These are phyloP conservation scores for Hippocampus mohnikei DNA, from an alignment of 2,113 vertebrate genomes.

Conservation along the genomic window DNA sequence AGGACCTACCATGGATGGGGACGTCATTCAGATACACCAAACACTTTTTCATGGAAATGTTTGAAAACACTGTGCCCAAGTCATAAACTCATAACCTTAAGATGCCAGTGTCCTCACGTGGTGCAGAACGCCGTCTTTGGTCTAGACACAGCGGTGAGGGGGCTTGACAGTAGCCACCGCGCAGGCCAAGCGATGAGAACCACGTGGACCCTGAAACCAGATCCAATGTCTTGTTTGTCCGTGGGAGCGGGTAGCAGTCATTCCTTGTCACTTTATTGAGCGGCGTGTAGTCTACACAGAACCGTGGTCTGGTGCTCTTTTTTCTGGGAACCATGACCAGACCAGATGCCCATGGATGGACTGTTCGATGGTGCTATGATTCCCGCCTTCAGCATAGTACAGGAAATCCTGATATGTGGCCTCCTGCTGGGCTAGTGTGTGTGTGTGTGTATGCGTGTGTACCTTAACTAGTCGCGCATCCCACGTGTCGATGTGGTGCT, in stretches of 20 bases:
- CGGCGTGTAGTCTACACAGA: not conserved
- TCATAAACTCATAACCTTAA: not conserved
- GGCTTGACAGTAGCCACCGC: constrained; percentile 1
- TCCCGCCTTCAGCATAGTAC: too few relatives aligned
- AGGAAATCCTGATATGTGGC: too few relatives aligned
- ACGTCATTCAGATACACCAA: not conserved
- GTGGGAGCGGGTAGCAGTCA: not conserved
- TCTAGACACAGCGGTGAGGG: not conserved
- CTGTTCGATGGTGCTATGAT: too few relatives aligned
- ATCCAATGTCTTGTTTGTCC: not conserved
- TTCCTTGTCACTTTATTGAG: not conserved
- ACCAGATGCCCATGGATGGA: too few relatives aligned
- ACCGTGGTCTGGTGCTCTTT: not conserved
- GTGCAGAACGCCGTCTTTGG: not conserved
- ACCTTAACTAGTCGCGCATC: too few relatives aligned
- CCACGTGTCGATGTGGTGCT: too few relatives aligned
- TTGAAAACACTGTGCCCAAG: not conserved
- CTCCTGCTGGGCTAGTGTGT: too few relatives aligned
- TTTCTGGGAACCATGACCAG: not conserved
- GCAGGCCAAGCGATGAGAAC: not conserved
- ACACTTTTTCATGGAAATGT: not conserved
- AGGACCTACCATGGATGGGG: not conserved
- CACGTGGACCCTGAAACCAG: not conserved
- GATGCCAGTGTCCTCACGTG: not conserved
- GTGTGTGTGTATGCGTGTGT: too few relatives aligned